Conservation (phyloP, 2,888 invertebrate species). For the Drosophila neoperkinsi region DNA sequence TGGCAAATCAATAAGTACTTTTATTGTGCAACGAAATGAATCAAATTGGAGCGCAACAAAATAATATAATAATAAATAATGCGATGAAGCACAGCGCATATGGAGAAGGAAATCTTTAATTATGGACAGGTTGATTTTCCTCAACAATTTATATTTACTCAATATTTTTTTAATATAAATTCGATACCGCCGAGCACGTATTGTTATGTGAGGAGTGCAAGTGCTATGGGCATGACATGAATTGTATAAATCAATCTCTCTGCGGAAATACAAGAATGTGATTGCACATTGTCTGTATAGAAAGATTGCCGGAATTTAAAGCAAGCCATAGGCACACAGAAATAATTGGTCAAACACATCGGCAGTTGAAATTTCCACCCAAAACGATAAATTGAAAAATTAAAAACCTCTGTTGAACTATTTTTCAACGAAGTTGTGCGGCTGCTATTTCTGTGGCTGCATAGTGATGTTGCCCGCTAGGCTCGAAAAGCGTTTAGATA, state of each 20-base stretch:
- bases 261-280: constrained; percentile 30
- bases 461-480: constrained; percentile 42
- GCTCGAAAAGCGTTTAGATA: constrained; percentile 22
- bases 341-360: constrained; percentile 5
- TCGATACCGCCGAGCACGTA: constrained; percentile 19
- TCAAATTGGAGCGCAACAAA: constrained; percentile 36
- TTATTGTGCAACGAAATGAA: constrained; percentile 41
- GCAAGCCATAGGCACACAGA: not conserved
- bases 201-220: constrained; percentile 20
- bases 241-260: constrained; percentile 64
- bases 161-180: constrained; percentile 64
- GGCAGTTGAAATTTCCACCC: constrained; percentile 12
- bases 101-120: constrained; percentile 7
- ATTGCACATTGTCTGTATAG: not conserved
- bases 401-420: constrained; percentile 37
- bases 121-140: constrained; percentile 6
- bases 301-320: constrained; percentile 7
- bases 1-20: constrained; percentile 63
- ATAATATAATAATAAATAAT: constrained; percentile 45
- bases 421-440: constrained; percentile 38
- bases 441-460: constrained; percentile 15
- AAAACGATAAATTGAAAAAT: constrained; percentile 49
- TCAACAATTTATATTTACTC: constrained; percentile 63
- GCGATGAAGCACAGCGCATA: constrained; percentile 20
- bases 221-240: constrained; percentile 34